Conservation (phyloP, 2,113 vertebrate genomes). For the Cervus canadensis region DNA sequence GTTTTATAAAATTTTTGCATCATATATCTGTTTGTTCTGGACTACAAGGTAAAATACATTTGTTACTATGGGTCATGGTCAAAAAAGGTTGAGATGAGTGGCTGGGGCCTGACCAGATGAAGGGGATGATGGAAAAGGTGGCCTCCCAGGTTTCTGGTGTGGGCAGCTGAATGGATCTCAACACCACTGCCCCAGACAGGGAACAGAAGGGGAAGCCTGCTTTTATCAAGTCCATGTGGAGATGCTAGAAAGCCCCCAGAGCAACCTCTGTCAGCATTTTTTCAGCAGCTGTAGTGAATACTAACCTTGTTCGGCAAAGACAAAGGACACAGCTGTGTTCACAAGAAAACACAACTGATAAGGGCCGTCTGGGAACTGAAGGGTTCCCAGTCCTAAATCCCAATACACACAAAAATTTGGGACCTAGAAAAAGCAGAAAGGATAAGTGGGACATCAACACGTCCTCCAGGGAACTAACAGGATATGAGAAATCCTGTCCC, state of each 20-base stretch:
- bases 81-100: not conserved
- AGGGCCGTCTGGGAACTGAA: not conserved
- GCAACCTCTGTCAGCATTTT: not conserved
- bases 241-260: not conserved
- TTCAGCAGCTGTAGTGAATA: not conserved
- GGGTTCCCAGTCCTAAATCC: not conserved
- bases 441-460: not conserved
- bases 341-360: conserved; percentile 5
- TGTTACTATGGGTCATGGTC: not conserved
- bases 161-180: not conserved
- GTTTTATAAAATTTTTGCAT: not conserved
- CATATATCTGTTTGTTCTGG: not conserved
- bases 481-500: not conserved
- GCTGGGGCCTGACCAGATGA: not conserved
- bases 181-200: not conserved
- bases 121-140: not conserved
- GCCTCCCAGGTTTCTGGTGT: not conserved
- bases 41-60: conserved; percentile 1
- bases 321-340: conserved; percentile 5
- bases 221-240: not conserved
- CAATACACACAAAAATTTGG: conserved; percentile 24
- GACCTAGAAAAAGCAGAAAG: not conserved
- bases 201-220: not conserved
- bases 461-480: conserved; percentile 7
- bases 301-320: conserved; percentile 6